Base-by-base conservation (phyloP, 2,797 vertebrate species). In the Xenopus petersii region DNA sequence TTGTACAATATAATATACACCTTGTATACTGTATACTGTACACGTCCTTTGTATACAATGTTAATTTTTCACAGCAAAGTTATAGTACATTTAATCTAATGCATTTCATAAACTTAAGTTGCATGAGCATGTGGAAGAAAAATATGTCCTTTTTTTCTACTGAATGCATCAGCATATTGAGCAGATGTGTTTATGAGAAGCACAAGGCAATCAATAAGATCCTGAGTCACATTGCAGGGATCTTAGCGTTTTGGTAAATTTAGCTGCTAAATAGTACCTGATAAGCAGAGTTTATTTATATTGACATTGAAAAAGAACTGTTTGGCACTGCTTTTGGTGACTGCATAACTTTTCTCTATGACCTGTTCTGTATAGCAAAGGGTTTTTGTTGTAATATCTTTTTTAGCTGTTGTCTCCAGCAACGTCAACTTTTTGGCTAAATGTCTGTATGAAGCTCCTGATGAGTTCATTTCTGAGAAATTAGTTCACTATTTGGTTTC, bases 391-490 rank as follows among this genome's bases (percentile, higher is more conserved):
- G 21, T 71, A 76, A 66, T 2, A 21, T 69, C 51, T 69, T 73
- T 64, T 73, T 59, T 69, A 48, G 64, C 56, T 67, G 47, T 72
- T 56, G 64, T 68, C 55, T 58, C 73, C 64, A 77, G 11, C 69
- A 78, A 78, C 59, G 64, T 78, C 65, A 73, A 46, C 63, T 77
- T 77, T 67, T 60, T 69, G 60, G 70, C 65, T 64, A 42, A 33
- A 67, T 73, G 64, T 63, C 70, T 36, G 58, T 67, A 73, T 63
- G 26, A 46, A 24, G 47, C 68, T 49, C 49, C 58, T 65, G 67
- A 73, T 78, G 75, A 67, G 48, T 59, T 55, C 46, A 76, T 64
- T 76, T 66, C 24, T 59, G 54, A 70, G 67, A 70, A 71, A 76
- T 71, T 3, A 71, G 17, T 71, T 42, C 71, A 51, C 66, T 76